These are phyloP conservation scores for Helogale parvula DNA, from an alignment of 2,113 vertebrate species.

Conservation along the genomic window DNA sequence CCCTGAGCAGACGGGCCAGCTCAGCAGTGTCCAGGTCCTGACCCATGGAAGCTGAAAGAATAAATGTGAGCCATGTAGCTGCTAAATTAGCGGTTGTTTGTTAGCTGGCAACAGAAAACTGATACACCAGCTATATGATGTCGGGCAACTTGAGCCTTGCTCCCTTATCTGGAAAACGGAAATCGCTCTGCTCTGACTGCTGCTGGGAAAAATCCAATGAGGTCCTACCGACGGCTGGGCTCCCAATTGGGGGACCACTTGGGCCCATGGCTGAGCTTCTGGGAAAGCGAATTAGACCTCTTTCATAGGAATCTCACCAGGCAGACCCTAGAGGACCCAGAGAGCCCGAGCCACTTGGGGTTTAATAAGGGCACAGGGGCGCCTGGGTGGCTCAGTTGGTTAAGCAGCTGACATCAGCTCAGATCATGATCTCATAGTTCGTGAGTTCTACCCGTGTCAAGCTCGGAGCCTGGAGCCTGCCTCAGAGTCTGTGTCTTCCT, in stretches of 20 bases:
- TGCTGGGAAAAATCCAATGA: fast-evolving
- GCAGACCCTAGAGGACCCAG: neutral
- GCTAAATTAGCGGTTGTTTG: too few relatives aligned
- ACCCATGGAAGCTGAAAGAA: neutral
- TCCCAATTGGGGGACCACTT: neutral
- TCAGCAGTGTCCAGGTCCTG: too few relatives aligned
- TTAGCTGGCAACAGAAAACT: fast-evolving
- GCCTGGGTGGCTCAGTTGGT: too few relatives aligned
- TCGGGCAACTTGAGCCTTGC: neutral
- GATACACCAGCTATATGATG: fast-evolving
- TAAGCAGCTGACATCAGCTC: too few relatives aligned
- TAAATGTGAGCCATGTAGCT: fast-evolving
- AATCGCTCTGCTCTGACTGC: too few relatives aligned
- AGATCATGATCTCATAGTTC: too few relatives aligned
- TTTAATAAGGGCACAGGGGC: neutral
- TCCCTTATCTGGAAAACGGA: neutral
- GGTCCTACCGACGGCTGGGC: fast-evolving
- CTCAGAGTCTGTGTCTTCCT: too few relatives aligned
- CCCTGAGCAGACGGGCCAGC: neutral
- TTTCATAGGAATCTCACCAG: neutral
- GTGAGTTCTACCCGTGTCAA: too few relatives aligned
- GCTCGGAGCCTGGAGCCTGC: too few relatives aligned
- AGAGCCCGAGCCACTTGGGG: neutral
- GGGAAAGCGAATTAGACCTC: neutral
- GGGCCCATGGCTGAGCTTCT: neutral